Conservation (phyloP, 2,888 invertebrate species). For the Hypomecis atomaria region DNA sequence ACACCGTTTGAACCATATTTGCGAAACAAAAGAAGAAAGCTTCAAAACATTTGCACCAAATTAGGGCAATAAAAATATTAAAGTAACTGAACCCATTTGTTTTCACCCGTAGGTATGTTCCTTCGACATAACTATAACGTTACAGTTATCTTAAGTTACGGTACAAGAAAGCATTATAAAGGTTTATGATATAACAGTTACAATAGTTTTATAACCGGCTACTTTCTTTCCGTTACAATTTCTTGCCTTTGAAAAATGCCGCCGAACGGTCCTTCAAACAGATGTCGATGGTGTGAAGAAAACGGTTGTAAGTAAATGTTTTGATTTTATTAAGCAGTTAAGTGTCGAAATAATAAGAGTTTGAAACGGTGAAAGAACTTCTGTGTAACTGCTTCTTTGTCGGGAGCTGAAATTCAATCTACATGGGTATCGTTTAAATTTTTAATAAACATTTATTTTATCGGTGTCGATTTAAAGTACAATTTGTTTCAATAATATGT, state of each 20-base stretch:
- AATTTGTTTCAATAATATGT: too few relatives aligned
- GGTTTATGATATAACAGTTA: conserved; percentile 47
- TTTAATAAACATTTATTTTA: too few relatives aligned
- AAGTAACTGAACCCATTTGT: background rate
- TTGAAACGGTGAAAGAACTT: conserved; percentile 12
- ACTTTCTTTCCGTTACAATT: conserved; percentile 50
- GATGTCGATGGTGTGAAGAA: conserved; percentile 1
- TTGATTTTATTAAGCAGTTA: conserved; percentile 29
- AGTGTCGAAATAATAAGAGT: background rate
- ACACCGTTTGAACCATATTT: background rate
- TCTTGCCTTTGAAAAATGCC: conserved; percentile 32
- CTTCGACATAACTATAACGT: background rate
- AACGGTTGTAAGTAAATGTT: conserved; percentile 25
- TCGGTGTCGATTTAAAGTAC: too few relatives aligned
- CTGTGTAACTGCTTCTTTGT: conserved; percentile 5
- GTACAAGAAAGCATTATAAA: conserved; percentile 14
- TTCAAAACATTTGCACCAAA: background rate
- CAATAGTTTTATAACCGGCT: conserved; percentile 50
- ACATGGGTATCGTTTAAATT: background rate
- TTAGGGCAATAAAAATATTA: conserved; percentile 8
- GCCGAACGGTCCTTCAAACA: conserved; percentile 27
- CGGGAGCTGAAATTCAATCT: background rate
- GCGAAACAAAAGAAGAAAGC: conserved; percentile 7
- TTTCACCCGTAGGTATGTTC: background rate
- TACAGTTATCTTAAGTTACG: conserved; percentile 11